Percentiles rank a stretch among this genome's conserved stretches.
phyloP scores from a whole-genome alignment of 2,888 invertebrate genomes.

The Pristionchus arcanus region DNA sequence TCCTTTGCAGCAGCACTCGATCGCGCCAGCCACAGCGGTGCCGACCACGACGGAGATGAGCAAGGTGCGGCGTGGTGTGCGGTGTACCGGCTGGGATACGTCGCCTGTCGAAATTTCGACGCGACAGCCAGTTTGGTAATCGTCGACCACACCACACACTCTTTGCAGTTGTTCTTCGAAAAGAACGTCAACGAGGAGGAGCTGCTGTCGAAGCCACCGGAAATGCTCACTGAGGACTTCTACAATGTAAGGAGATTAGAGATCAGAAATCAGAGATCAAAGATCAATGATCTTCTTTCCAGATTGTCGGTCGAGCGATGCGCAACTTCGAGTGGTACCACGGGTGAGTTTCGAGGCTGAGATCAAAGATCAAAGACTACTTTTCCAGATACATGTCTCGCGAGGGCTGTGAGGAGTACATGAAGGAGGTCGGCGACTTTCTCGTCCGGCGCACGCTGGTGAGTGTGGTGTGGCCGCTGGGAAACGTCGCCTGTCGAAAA shows the following conservation, averaged over 20 bases:
- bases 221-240: conserved; percentile 24
- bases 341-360: neutral
- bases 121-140: neutral
- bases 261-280: conserved; percentile 39
- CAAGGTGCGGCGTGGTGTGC: conserved; percentile 4
- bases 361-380: neutral
- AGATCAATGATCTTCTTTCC: conserved; percentile 16
- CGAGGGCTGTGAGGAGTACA: conserved; percentile 24
- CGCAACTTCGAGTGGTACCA: conserved; percentile 43
- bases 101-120: neutral
- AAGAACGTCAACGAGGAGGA: conserved; percentile 27
- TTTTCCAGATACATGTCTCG: conserved; percentile 23
- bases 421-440: conserved; percentile 49
- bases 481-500: neutral
- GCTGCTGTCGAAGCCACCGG: conserved; percentile 22
- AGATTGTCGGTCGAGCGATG: conserved; percentile 41
- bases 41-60: conserved; percentile 1
- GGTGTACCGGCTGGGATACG: neutral
- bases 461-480: neutral
- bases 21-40: conserved; percentile 1
- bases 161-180: conserved; percentile 25
- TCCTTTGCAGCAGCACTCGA: conserved; percentile 2
- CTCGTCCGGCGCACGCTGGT: conserved; percentile 35
- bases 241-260: conserved; percentile 39
- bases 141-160: neutral